phyloP scores from a whole-genome alignment of 2,888 invertebrate genomes.

The Callimorpha dominula region DNA sequence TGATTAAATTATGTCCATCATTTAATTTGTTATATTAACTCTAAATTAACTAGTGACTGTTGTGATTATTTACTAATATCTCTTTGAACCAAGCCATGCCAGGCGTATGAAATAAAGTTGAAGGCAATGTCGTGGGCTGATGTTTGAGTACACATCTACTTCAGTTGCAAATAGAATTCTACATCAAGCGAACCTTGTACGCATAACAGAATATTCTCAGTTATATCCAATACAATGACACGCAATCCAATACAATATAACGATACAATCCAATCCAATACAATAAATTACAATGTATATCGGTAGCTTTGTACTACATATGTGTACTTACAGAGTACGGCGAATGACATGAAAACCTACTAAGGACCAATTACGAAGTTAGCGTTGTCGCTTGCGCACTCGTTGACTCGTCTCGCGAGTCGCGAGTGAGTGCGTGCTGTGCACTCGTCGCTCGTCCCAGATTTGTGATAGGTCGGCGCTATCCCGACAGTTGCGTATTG shows the following conservation, averaged over 20 bases:
- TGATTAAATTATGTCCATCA: too few relatives aligned
- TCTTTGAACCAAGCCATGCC: slow-evolving; percentile 4
- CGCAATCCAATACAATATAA: too few relatives aligned
- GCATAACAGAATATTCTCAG: slow-evolving; percentile 25
- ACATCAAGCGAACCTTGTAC: slow-evolving; percentile 22
- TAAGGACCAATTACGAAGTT: slow-evolving; percentile 57
- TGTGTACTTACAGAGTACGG: slow-evolving; percentile 19
- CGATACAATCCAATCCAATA: too few relatives aligned
- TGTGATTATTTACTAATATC: slow-evolving; percentile 3
- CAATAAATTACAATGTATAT: slow-evolving; percentile 19
- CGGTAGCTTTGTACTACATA: slow-evolving; percentile 16
- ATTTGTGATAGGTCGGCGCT: slow-evolving; percentile 73
- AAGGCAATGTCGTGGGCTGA: slow-evolving; percentile 23
- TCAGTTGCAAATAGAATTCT: slow-evolving; percentile 19
- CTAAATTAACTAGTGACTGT: background rate
- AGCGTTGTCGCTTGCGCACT: slow-evolving; percentile 50
- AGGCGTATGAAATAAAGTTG: slow-evolving; percentile 18
- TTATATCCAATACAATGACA: too few relatives aligned
- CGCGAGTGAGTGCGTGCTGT: slow-evolving; percentile 51
- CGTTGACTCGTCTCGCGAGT: slow-evolving; percentile 22
- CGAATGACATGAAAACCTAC: slow-evolving; percentile 58
- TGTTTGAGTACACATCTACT: slow-evolving; percentile 11
- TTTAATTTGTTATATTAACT: too few relatives aligned
- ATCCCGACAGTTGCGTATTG: slow-evolving; percentile 78
- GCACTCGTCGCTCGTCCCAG: slow-evolving; percentile 59